Evolutionary conservation across 2,113 vertebrate genomes (phyloP).

Genomic region (Neolamprologus fasciatus): DNA sequence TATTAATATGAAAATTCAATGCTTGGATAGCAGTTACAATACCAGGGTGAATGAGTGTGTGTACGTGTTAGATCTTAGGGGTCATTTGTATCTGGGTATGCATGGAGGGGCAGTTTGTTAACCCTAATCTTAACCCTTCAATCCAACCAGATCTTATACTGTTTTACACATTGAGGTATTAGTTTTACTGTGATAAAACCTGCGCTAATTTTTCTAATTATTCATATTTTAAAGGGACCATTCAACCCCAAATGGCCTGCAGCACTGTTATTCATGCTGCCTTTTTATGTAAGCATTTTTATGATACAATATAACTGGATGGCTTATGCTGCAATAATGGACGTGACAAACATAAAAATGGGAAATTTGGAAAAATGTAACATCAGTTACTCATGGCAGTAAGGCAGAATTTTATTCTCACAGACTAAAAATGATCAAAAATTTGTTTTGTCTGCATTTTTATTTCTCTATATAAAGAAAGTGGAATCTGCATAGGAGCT

Average conservation of each 20-base stretch:
- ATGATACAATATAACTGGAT: background rate
- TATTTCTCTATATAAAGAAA: background rate
- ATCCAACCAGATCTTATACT: background rate
- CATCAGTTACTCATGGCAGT: background rate
- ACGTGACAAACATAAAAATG: background rate
- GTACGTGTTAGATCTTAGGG: background rate
- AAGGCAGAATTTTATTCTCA: background rate
- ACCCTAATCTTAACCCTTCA: background rate
- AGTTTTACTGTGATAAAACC: background rate
- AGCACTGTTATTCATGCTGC: background rate
- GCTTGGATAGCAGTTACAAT: background rate
- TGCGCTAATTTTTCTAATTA: fast-evolving
- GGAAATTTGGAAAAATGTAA: background rate
- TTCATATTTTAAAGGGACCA: background rate
- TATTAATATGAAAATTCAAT: background rate
- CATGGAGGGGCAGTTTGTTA: background rate
- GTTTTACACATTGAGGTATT: background rate
- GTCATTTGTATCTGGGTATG: background rate
- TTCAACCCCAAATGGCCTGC: background rate
- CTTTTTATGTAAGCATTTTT: background rate
- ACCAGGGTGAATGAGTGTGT: background rate
- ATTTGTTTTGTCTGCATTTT: background rate
- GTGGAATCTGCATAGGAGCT: background rate
- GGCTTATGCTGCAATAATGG: background rate
- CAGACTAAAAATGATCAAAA: background rate